Base-by-base conservation (phyloP, 2,888 invertebrate genomes). In the Lasioglossum pauxillum region DNA sequence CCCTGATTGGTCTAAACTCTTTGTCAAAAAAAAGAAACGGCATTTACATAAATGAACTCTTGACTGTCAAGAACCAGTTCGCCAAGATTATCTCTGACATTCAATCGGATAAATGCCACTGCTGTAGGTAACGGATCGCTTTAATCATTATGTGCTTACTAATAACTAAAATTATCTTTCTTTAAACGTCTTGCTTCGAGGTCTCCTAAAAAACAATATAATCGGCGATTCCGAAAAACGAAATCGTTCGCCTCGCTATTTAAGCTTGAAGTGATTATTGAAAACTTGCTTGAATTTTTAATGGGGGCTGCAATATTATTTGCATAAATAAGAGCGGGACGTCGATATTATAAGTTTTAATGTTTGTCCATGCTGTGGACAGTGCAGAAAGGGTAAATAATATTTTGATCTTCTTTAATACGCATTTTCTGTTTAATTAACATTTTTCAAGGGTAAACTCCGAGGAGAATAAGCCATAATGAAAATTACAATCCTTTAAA, bases 61-160 rank as follows among this genome's bases (percentile, higher is more conserved):
- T 19, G 67, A 8, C 35, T 35, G 35, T 35, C 67, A 35, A 19
- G 35, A 31, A 67, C 67, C 67, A 67, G 67, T 67, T 67, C 19
- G 35, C 35, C 67, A 35, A 31, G 67, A 35, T 67, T 23, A 67
- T 35, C 31, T 35, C 67, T 35, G 67, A 5, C 67, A 67, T 35
- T 67, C 16, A 78, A 87, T 81, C 67, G 53, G 31, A 71, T 81
- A 67, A 67, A 67, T 67, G 35, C 35, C 7, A 19, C 67, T 19
- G 67, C 35, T 31, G 19, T 67, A 35, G 35, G 31, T 67, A 67
- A 60, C 60, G 19, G 67, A 67, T 35, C 35, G 67, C 35, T 19
- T 31, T 67, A 67, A 35, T 67, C 67, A 35, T 67, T 31, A 67
- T 10, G 67, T 23, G 16, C 8, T 60, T 19, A 19, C 67, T 31